A percentile compares a stretch with the other conserved stretches of the same genome.
These are phyloP conservation scores for Eudyptes chrysolophus DNA, from an alignment of 2,113 vertebrate genomes.

Conservation along the genomic window DNA sequence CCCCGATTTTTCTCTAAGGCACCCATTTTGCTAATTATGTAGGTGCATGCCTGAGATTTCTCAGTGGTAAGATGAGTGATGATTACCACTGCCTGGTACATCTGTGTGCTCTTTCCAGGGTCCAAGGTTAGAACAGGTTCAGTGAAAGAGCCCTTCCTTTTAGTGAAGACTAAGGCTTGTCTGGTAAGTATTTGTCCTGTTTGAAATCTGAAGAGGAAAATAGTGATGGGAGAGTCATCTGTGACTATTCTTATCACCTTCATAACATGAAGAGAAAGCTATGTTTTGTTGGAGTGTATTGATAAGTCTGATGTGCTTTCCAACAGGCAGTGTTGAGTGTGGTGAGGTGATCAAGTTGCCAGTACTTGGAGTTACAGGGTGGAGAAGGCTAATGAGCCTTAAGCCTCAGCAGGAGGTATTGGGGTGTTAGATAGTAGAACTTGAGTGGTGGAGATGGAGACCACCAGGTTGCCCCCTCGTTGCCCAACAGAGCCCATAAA, in stretches of 20 bases:
- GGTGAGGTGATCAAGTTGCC: neutral
- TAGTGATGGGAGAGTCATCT: neutral
- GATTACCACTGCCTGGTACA: neutral
- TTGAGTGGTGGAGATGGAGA: neutral
- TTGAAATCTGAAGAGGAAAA: neutral
- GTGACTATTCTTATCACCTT: neutral
- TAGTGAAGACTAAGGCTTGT: neutral
- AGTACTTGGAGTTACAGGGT: neutral
- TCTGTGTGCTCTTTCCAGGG: neutral
- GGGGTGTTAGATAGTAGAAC: neutral
- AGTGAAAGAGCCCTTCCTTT: neutral
- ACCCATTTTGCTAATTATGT: neutral
- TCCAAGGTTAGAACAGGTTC: neutral
- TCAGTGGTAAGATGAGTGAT: neutral
- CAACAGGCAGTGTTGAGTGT: neutral
- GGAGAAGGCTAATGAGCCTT: neutral
- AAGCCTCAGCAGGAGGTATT: neutral
- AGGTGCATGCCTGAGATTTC: neutral
- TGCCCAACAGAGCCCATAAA: neutral
- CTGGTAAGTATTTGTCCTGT: neutral
- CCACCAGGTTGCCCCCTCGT: neutral
- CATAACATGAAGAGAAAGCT: neutral
- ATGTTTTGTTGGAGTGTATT: neutral
- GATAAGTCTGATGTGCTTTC: neutral
- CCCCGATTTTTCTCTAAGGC: neutral